Conservation (phyloP, 2,113 vertebrate species). For the Lates calcarifer region DNA sequence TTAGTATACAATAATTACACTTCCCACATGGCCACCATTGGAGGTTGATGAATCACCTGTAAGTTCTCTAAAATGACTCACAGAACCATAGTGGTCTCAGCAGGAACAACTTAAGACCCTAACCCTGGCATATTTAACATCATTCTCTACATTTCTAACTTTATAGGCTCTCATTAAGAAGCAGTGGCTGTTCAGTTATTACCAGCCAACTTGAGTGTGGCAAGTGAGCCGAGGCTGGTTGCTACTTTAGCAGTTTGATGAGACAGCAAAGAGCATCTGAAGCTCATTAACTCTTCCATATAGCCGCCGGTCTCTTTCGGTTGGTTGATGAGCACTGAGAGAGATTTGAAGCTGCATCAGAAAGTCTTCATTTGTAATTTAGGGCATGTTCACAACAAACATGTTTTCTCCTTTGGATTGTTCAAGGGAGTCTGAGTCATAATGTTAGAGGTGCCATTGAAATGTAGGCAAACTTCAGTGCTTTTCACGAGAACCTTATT, state of each 20-base stretch:
- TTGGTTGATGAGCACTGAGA: neutral
- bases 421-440: neutral
- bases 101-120: slow-evolving; percentile 31
- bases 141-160: slow-evolving; percentile 9
- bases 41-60: neutral
- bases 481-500: neutral
- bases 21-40: neutral
- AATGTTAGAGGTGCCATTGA: neutral
- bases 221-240: neutral
- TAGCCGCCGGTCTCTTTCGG: neutral
- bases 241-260: slow-evolving; percentile 20
- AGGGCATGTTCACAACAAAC: neutral
- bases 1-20: neutral
- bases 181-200: slow-evolving; percentile 15
- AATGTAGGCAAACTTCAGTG: neutral
- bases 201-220: slow-evolving; percentile 11
- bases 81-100: slow-evolving; percentile 18
- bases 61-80: slow-evolving; percentile 19
- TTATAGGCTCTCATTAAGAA: slow-evolving; percentile 44
- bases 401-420: neutral
- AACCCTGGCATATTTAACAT: neutral
- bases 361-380: neutral
- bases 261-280: slow-evolving; percentile 30
- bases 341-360: neutral
- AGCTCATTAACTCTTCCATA: slow-evolving; percentile 33